Percentiles rank a stretch among this genome's conserved stretches.
Evolutionary conservation across 2,888 invertebrate genomes (phyloP).

Genomic region (Bembecia ichneumoniformis): DNA sequence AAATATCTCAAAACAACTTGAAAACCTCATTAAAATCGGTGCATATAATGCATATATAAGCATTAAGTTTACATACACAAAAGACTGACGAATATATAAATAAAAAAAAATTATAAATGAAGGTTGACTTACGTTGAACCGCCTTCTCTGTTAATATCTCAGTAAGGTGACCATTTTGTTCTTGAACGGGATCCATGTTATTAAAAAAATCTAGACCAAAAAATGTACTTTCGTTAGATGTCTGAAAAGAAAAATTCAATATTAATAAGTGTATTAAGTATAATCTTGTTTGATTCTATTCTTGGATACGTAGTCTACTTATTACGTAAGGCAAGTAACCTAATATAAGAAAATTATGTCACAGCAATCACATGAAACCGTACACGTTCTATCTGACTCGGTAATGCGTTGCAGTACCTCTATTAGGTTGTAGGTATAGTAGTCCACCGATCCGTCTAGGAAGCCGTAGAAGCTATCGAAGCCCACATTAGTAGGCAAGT

Average conservation of each 20-base stretch:
- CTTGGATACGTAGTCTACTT: neutral
- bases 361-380: neutral
- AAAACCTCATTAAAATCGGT: too few species aligned
- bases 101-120: too few species aligned
- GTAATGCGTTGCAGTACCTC: conserved; percentile 17
- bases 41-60: too few species aligned
- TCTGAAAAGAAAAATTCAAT: conserved; percentile 18
- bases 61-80: too few species aligned
- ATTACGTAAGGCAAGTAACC: neutral
- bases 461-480: conserved; percentile 88
- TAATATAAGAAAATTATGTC: neutral
- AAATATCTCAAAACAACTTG: too few species aligned
- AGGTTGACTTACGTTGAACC: conserved; percentile 21
- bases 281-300: too few species aligned
- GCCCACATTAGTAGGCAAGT: conserved; percentile 80
- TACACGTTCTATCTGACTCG: neutral
- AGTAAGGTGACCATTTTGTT: conserved; percentile 30
- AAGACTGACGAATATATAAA: too few species aligned
- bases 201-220: conserved; percentile 33
- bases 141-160: conserved; percentile 30
- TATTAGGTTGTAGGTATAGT: conserved; percentile 75
- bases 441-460: conserved; percentile 83
- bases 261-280: neutral
- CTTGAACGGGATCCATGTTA: conserved; percentile 21
- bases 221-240: conserved; percentile 22